Base-by-base conservation (phyloP, 1,140 invertebrate genomes). In the Asobara japonica region DNA sequence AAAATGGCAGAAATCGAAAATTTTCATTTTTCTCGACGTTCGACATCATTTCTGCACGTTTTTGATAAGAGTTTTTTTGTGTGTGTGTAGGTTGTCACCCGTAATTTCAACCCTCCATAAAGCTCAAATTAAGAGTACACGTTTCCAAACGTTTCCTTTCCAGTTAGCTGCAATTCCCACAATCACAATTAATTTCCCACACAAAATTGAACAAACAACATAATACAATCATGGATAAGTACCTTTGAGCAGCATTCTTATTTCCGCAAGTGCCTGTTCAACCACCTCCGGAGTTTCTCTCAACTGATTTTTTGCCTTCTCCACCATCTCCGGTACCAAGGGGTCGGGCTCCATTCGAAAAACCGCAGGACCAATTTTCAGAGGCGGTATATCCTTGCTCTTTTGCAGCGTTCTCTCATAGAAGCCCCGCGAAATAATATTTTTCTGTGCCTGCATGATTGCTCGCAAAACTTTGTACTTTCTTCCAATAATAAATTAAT, bases 201-300 rank as follows among this genome's bases (percentile, higher is more conserved):
- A n/a, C 2, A 13, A 16, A 16, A 16, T 31, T 27, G 18, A 62
- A 30, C 18, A 30, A 30, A 30, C 13, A 31, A 62, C 25, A 30
- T n/a, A 31, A 62, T 11, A 60, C 8, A 25, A 60, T 25, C 18
- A 62, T 6, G 51, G 11, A 45, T 16, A 16, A 41, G 41, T 80
- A 89, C 88, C 85, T 87, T 81, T 80, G 0, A 89, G 3, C 10
- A 88, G 29, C 70, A 81, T 72, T 31, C 77, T 77, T 3, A 89
- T 76, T 65, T 82, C 76, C 45, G 78, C 76, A 0, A 87, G 67
- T 0, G 79, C 76, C 22, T 86, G 64, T 1, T 78, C 75, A 0
- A 84, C 75, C 0, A 77, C 74, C 71, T 89, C 88, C 0, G 84
- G 85, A 1, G 86, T 89, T 72, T 90, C 89, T 4, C 88, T 78